phyloP scores from a whole-genome alignment of 2,888 invertebrate genomes.

The Ceratothoa steindachneri region DNA sequence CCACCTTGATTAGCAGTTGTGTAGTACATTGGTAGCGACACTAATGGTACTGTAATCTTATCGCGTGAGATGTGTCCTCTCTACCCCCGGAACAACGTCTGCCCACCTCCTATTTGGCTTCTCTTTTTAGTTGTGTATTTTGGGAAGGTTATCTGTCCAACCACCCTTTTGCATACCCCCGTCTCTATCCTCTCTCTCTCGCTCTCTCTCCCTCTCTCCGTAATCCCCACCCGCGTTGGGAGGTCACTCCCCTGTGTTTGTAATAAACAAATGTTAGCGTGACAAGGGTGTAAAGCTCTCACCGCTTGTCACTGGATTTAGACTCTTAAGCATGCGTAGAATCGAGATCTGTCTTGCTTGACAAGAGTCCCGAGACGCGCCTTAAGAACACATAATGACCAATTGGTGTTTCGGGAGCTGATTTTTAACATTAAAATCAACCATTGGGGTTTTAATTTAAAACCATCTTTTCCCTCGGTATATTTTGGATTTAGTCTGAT shows the following conservation, averaged over 20 bases:
- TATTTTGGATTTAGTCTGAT: no score
- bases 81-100: neutral
- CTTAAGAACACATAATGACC: neutral
- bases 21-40: neutral
- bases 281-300: neutral
- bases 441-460: neutral
- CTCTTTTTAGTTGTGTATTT: neutral
- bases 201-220: neutral
- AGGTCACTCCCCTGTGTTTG: conserved; percentile 8
- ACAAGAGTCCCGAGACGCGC: neutral
- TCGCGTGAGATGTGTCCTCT: neutral
- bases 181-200: no score
- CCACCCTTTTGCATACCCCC: no score
- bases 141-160: no score
- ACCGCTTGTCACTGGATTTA: neutral
- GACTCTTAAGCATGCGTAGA: neutral
- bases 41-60: neutral
- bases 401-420: neutral
- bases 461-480: no score
- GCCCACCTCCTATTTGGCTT: neutral
- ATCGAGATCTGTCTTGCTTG: neutral
- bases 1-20: neutral
- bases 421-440: neutral
- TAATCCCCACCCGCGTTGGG: neutral
- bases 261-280: conserved; percentile 15